Base-by-base conservation (phyloP, 2,888 invertebrate genomes). In the Acronicta leporina region DNA sequence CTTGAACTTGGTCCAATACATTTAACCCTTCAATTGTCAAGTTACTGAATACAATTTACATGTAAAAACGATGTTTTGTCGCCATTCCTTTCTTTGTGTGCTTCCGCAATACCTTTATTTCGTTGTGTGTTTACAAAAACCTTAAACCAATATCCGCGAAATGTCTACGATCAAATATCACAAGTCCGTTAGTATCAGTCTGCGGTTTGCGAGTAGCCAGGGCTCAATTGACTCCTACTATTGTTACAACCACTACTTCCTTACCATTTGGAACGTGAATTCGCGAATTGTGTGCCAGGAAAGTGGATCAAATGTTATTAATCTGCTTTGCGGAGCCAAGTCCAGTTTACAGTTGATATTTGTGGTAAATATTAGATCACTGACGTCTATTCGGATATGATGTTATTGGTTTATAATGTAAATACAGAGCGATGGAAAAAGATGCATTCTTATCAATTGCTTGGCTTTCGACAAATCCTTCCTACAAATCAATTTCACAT, bases 171-270 rank as follows among this genome's bases (percentile, higher is more conserved):
- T 75, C 68, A 62, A 45, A 62, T 75, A 74, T 63, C 71, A 68
- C n/a, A 77, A 50, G 53, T 49, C 61, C 56, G 50, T 63, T 47
- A 43, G 53, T 75, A 74, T 77, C 68, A 56, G 45, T 64, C 54
- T 66, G 75, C 52, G 75, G 75, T 75, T 66, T 74, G 77, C 43
- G 72, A 77, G 53, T 47, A 68, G 65, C 60, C 63, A 44, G 62
- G 59, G 71, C 40, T 68, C 78, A 71, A 55, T 71, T 68, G 62
- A 47, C 67, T 66, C 52, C 63, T 58, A 49, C 65, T 69, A 63
- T 74, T 67, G 72, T 71, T 63, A 76, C 63, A 49, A 47, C 40
- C n/a, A 41, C 44, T 49, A 68, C 68, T 74, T 74, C 68, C 75
- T 62, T 58, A 47, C 61, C 47, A 74, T 71, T 60, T 49, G 56